phyloP scores from a whole-genome alignment of 2,888 invertebrate genomes.

The Onchidella celtica region DNA sequence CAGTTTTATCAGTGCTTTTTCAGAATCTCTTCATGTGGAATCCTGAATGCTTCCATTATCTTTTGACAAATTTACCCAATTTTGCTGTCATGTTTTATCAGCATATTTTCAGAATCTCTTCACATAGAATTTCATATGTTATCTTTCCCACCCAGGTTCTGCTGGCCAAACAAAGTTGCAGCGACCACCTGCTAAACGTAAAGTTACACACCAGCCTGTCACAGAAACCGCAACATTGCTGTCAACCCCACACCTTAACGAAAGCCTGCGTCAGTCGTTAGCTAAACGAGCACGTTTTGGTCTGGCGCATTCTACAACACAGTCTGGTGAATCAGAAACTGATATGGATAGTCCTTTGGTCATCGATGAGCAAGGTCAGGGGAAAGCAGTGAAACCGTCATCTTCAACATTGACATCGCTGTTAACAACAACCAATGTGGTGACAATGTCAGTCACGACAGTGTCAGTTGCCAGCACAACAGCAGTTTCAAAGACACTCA shows the following conservation, averaged over 20 bases:
- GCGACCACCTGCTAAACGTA: slow-evolving; percentile 25
- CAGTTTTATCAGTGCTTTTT: too few species aligned
- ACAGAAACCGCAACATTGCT: slow-evolving; percentile 43
- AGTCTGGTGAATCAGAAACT: slow-evolving; percentile 24
- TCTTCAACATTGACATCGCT: not conserved
- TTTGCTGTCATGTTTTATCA: too few species aligned
- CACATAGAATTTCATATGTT: too few species aligned
- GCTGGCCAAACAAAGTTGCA: slow-evolving; percentile 8
- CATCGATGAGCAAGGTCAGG: slow-evolving; percentile 45
- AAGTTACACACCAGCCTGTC: slow-evolving; percentile 17
- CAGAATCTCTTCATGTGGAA: too few species aligned
- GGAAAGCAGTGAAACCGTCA: not conserved
- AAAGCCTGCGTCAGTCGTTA: slow-evolving; percentile 40
- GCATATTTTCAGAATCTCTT: too few species aligned
- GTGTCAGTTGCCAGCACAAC: not conserved
- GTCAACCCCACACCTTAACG: slow-evolving; percentile 35
- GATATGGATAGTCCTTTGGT: slow-evolving; percentile 48
- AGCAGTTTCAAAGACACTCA: not conserved
- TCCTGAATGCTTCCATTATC: too few species aligned
- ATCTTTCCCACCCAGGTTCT: too few species aligned
- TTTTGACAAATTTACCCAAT: too few species aligned
- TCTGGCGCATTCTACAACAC: slow-evolving; percentile 1
- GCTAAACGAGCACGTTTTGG: slow-evolving; percentile 42
- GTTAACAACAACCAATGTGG: not conserved
- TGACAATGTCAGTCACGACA: not conserved